Conservation (phyloP, 2,888 invertebrate species). For the Scaptomyza caliginosa region DNA sequence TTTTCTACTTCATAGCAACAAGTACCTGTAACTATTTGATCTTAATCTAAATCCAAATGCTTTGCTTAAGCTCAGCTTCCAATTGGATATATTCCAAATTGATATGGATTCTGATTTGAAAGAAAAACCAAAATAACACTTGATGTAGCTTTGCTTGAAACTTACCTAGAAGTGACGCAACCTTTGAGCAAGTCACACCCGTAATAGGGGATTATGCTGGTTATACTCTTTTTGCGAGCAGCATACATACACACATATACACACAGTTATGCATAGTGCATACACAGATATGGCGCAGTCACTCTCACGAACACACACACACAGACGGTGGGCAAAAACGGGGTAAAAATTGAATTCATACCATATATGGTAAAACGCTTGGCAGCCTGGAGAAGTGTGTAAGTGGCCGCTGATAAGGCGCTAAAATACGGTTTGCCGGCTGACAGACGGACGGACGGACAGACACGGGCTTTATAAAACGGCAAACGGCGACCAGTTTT, state of each 20-base stretch:
- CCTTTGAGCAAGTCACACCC: constrained; percentile 32
- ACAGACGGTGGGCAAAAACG: constrained; percentile 32
- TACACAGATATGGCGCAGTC: constrained; percentile 7
- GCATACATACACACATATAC: constrained; percentile 14
- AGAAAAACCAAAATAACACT: neutral
- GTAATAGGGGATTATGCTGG: constrained; percentile 44
- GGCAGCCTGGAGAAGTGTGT: constrained; percentile 74
- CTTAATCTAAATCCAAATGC: no score
- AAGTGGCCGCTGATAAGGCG: constrained; percentile 78
- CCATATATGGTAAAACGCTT: constrained; percentile 84
- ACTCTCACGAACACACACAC: constrained; percentile 28
- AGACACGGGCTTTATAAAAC: constrained; percentile 82
- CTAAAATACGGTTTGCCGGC: constrained; percentile 54
- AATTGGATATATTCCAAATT: neutral
- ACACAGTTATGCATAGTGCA: neutral
- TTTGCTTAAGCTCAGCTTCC: neutral
- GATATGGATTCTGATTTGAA: neutral
- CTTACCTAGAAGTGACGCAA: constrained; percentile 43
- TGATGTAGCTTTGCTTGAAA: neutral
- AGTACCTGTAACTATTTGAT: neutral
- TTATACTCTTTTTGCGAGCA: constrained; percentile 37
- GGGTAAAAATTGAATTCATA: constrained; percentile 80
- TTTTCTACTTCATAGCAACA: neutral
- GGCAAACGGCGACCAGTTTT: constrained; percentile 82
- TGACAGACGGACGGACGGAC: constrained; percentile 35